Evolutionary conservation across 2,888 invertebrate species (phyloP).

Genomic region (Pseudococcus longispinus): DNA sequence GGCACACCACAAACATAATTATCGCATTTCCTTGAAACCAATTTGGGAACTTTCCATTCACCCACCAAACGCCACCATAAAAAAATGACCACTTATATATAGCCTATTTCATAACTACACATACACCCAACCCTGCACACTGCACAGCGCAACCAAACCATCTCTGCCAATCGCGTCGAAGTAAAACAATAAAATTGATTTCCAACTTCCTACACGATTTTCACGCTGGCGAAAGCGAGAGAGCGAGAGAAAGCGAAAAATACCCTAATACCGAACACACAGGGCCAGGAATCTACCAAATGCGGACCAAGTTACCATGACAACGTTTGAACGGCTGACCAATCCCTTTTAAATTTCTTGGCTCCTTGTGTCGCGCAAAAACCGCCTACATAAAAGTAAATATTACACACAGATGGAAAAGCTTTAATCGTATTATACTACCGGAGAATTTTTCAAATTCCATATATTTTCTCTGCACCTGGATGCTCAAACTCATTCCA

Average conservation of each 20-base stretch:
- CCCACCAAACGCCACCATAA: no score
- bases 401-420: neutral
- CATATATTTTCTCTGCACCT: neutral
- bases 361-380: neutral
- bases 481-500: neutral
- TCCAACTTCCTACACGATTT: neutral
- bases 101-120: no score
- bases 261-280: neutral
- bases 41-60: no score
- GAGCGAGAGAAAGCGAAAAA: neutral
- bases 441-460: neutral
- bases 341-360: conserved; percentile 33
- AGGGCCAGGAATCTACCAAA: neutral
- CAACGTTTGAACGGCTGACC: conserved; percentile 32
- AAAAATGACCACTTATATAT: no score
- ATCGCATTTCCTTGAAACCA: no score
- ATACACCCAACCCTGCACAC: neutral
- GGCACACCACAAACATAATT: no score
- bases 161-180: neutral
- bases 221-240: neutral
- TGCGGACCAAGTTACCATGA: conserved; percentile 34
- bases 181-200: neutral
- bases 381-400: conserved; percentile 21
- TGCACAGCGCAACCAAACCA: neutral
- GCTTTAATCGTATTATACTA: neutral